Percentiles rank a stretch among this genome's conserved stretches.
phyloP scores from a whole-genome alignment of 2,113 vertebrate species.

The Tupaia tana region DNA sequence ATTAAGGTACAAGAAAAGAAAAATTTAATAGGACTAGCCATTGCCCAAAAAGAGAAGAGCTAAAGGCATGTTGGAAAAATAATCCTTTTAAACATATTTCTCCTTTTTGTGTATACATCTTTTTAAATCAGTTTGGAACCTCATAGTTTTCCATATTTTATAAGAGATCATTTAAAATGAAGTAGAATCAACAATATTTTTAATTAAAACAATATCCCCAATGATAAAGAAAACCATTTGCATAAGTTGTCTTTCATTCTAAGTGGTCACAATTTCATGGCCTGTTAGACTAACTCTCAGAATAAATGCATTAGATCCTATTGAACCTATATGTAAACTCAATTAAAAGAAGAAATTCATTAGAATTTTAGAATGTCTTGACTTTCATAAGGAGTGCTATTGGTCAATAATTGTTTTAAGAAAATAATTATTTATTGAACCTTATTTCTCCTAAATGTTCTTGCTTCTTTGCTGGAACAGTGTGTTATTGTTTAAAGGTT shows the following conservation, averaged over 20 bases:
- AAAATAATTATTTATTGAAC: constrained; percentile 49
- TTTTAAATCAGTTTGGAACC: constrained; percentile 9
- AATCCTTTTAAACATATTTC: constrained; percentile 15
- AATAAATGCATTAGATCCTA: constrained; percentile 3
- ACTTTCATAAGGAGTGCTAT: constrained; percentile 19
- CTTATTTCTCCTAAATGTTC: constrained; percentile 49
- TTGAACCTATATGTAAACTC: not conserved
- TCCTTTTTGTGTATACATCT: not conserved
- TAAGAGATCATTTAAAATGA: constrained; percentile 21
- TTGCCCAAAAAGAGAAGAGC: constrained; percentile 52
- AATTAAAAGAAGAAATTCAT: constrained; percentile 8
- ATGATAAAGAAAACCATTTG: constrained; percentile 10
- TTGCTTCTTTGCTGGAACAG: constrained; percentile 51
- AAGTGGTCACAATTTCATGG: constrained; percentile 31
- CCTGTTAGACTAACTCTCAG: constrained; percentile 42
- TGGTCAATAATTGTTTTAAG: constrained; percentile 26
- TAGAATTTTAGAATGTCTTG: constrained; percentile 39
- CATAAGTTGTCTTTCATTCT: constrained; percentile 37
- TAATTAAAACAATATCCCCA: not conserved
- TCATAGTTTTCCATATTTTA: not conserved
- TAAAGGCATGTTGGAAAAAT: constrained; percentile 34
- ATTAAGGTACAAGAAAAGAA: constrained; percentile 12
- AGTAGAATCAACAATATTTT: constrained; percentile 16
- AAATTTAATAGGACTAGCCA: not conserved
- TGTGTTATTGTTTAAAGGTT: constrained; percentile 62